phyloP scores from a whole-genome alignment of 2,888 invertebrate genomes.

The Minunthozetes semirufus region DNA sequence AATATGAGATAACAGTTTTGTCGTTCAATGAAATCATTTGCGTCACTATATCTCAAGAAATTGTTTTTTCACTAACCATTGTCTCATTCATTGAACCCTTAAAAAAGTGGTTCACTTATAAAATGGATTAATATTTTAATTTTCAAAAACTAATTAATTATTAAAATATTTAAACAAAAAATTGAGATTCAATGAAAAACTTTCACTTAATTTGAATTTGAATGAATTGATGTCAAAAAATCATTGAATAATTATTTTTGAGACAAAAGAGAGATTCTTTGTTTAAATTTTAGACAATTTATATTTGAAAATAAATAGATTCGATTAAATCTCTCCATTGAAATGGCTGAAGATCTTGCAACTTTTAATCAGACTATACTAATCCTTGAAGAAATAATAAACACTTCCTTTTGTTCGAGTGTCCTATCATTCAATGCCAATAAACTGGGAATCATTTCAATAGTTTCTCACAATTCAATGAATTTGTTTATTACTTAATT shows the following conservation, averaged over 20 bases:
- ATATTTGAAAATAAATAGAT: too few relatives aligned
- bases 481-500: background rate
- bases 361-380: background rate
- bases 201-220: too few relatives aligned
- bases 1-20: too few relatives aligned
- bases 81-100: too few relatives aligned
- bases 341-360: background rate
- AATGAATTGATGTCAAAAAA: too few relatives aligned
- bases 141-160: background rate
- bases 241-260: too few relatives aligned
- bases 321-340: slow-evolving; percentile 2
- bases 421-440: background rate
- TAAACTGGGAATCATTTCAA: background rate
- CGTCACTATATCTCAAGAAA: too few relatives aligned
- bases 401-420: background rate
- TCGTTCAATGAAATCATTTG: too few relatives aligned
- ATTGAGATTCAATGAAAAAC: too few relatives aligned
- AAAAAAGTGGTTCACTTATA: too few relatives aligned
- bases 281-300: background rate
- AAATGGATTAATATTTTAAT: background rate
- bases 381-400: slow-evolving; percentile 1
- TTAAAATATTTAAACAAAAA: background rate
- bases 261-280: background rate
- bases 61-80: too few relatives aligned
- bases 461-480: background rate